Percentiles rank a stretch among this genome's conserved stretches.
Conservation (phyloP, 2,113 vertebrate genomes). For the Corynorhinus townsendii region DNA sequence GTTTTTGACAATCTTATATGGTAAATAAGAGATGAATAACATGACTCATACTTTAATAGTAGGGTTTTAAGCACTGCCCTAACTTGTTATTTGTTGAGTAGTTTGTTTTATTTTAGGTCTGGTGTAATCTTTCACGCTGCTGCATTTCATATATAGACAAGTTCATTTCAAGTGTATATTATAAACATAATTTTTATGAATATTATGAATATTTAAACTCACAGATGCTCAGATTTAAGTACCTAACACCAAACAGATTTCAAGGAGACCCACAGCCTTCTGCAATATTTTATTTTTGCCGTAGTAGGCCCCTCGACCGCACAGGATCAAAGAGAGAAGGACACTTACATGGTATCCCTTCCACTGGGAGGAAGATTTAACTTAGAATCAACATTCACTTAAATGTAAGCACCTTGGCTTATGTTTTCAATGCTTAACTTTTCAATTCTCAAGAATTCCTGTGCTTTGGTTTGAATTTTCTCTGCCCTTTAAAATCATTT, state of each 20-base stretch:
- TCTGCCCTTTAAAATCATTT: not conserved
- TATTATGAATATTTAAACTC: conserved; percentile 30
- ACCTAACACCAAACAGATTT: not conserved
- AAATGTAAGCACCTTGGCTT: not conserved
- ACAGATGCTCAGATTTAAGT: not conserved
- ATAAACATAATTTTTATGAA: not conserved
- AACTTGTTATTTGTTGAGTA: conserved; percentile 9
- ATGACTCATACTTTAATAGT: not conserved
- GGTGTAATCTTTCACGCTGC: not conserved
- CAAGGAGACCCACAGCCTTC: not conserved
- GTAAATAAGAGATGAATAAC: conserved; percentile 11
- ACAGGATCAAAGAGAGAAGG: not conserved
- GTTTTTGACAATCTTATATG: not conserved
- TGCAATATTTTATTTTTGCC: conserved; percentile 2
- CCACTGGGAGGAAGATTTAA: not conserved
- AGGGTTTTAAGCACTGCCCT: not conserved
- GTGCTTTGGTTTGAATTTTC: not conserved
- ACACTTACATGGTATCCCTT: not conserved
- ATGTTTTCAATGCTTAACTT: not conserved
- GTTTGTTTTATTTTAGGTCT: conserved; percentile 24
- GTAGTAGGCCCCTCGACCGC: not conserved
- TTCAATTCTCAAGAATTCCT: not conserved
- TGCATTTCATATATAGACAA: not conserved
- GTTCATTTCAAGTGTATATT: not conserved
- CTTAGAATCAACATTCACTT: not conserved